A percentile compares a stretch with the other conserved stretches of the same genome.
These are phyloP conservation scores for Amblyteles armatorius DNA, from an alignment of 2,888 invertebrate genomes.

Conservation along the genomic window DNA sequence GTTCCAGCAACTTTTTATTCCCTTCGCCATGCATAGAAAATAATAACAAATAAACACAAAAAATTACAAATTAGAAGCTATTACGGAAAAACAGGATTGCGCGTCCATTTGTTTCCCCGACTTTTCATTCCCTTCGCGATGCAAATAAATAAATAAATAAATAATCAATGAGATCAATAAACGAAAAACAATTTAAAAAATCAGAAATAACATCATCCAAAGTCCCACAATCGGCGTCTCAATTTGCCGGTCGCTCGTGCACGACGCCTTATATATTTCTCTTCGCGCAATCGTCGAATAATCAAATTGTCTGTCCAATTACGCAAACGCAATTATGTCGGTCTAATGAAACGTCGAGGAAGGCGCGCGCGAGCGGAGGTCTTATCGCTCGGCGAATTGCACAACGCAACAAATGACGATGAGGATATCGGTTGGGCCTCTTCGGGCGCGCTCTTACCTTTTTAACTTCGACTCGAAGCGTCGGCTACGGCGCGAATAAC, in stretches of 20 bases:
- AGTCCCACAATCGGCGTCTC: neutral
- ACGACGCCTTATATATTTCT: neutral
- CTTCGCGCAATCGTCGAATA: conserved; percentile 20
- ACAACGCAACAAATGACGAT: conserved; percentile 43
- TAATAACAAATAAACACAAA: no score
- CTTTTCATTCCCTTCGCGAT: neutral
- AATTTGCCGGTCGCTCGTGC: neutral
- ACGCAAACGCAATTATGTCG: conserved; percentile 68
- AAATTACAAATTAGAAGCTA: no score
- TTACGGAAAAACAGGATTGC: neutral
- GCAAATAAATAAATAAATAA: no score
- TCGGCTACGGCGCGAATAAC: neutral
- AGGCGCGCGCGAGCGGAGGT: conserved; percentile 44
- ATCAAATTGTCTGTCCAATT: conserved; percentile 43
- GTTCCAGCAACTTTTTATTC: no score
- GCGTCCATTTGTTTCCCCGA: neutral
- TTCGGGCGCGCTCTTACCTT: neutral
- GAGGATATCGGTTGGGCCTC: conserved; percentile 19
- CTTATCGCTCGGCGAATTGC: conserved; percentile 24
- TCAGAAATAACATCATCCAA: neutral
- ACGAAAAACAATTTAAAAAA: neutral
- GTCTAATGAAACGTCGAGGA: conserved; percentile 33
- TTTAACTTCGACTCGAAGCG: conserved; percentile 7
- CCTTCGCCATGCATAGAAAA: no score
- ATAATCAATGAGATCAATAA: no score